Evolutionary conservation across 2,888 invertebrate species (phyloP).

Genomic region (Brachyptera risi): DNA sequence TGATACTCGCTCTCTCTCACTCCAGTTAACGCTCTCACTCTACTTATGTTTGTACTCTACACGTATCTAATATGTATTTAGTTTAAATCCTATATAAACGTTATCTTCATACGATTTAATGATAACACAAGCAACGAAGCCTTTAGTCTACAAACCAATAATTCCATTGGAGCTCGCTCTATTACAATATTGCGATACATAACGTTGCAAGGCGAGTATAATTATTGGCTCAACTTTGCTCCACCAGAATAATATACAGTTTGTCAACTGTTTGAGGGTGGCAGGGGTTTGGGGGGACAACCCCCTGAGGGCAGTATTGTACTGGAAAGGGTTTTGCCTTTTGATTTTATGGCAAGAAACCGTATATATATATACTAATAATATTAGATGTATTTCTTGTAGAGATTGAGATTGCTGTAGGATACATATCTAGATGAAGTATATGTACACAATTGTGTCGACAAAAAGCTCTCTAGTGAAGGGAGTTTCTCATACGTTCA

Average conservation of each 20-base stretch:
- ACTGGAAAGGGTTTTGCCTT: background rate
- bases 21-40: too few species aligned
- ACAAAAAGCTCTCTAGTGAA: too few species aligned
- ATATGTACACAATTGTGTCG: too few species aligned
- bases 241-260: too few species aligned
- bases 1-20: too few species aligned
- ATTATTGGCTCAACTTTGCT: conserved; percentile 14
- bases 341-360: background rate
- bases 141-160: background rate
- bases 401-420: background rate
- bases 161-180: background rate
- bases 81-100: too few species aligned
- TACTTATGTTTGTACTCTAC: too few species aligned
- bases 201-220: background rate
- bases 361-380: background rate
- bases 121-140: background rate
- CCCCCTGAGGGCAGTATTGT: background rate
- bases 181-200: too few species aligned
- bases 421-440: too few species aligned
- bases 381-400: background rate
- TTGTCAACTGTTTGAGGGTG: conserved; percentile 10
- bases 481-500: too few species aligned
- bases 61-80: too few species aligned
- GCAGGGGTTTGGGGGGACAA: background rate
- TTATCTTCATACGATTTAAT: background rate